Conservation (phyloP, 2,888 invertebrate genomes). For the Synanthedon andrenaeformis region DNA sequence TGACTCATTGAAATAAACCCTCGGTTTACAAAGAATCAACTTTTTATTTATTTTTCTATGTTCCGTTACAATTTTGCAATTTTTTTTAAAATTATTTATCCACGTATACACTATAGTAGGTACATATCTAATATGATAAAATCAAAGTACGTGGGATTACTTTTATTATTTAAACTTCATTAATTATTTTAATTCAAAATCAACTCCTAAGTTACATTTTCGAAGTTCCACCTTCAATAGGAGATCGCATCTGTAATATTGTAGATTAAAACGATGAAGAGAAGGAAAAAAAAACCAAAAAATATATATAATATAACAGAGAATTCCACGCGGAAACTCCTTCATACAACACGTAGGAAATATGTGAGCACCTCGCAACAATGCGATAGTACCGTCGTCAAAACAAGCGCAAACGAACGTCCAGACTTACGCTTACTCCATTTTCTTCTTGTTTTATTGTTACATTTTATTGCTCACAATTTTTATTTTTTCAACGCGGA, state of each 20-base stretch:
- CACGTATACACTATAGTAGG: conserved; percentile 43
- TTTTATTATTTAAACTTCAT: conserved; percentile 64
- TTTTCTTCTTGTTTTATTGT: too few species aligned
- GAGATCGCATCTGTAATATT: conserved; percentile 23
- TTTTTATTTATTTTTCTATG: conserved; percentile 66
- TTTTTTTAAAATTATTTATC: conserved; percentile 56
- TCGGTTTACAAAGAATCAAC: conserved; percentile 59
- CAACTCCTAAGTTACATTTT: conserved; percentile 59
- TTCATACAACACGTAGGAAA: conserved; percentile 8
- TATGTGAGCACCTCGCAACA: too few species aligned
- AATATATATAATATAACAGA: conserved; percentile 27
- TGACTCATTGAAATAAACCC: conserved; percentile 43
- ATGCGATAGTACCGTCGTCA: too few species aligned
- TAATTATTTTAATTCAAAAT: conserved; percentile 56
- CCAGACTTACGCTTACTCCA: too few species aligned
- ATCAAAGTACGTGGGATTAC: conserved; percentile 60
- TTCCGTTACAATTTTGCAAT: conserved; percentile 67
- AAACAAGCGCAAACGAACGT: too few species aligned
- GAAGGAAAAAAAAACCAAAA: conserved; percentile 22
- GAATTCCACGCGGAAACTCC: conserved; percentile 25
- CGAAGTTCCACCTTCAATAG: conserved; percentile 50
- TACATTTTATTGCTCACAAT: too few species aligned
- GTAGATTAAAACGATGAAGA: conserved; percentile 33
- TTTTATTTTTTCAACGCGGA: too few species aligned
- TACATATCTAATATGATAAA: conserved; percentile 62